Conservation (phyloP, 2,888 invertebrate species). For the Lasius fuliginosus region DNA sequence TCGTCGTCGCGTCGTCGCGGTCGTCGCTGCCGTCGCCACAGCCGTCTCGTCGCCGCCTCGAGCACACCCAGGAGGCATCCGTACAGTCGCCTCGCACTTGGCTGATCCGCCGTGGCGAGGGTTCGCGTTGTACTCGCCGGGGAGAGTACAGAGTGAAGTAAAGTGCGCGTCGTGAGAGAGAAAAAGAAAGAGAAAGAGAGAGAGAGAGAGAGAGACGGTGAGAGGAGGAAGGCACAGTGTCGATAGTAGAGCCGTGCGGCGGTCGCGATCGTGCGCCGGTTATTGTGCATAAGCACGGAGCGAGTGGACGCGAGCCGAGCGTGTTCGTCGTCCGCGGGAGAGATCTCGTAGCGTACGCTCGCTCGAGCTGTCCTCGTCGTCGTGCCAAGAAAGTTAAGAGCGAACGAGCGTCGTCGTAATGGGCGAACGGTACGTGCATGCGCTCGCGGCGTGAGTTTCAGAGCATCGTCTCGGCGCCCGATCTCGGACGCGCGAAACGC, state of each 20-base stretch:
- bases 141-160: constrained; percentile 42
- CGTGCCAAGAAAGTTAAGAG: constrained; percentile 14
- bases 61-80: constrained; percentile 68
- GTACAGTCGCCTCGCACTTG: constrained; percentile 58
- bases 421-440: constrained; percentile 58
- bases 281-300: constrained; percentile 27
- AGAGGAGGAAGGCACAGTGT: constrained; percentile 60
- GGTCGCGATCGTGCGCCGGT: constrained; percentile 54
- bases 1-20: not conserved
- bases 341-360: constrained; percentile 24
- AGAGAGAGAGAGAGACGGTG: not conserved
- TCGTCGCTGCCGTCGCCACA: not conserved
- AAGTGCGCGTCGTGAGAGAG: constrained; percentile 46
- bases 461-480: constrained; percentile 27
- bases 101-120: constrained; percentile 72
- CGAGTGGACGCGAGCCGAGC: constrained; percentile 31
- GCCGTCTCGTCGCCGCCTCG: constrained; percentile 30
- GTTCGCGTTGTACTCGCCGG: constrained; percentile 67
- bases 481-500: constrained; percentile 1
- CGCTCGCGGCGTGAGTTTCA: constrained; percentile 55
- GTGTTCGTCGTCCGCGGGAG: constrained; percentile 23
- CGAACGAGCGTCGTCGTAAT: constrained; percentile 30
- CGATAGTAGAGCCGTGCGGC: constrained; percentile 53
- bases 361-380: constrained; percentile 32
- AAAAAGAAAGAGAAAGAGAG: not conserved